phyloP scores from a whole-genome alignment of 92 coral and sea anemone genomes.

The Chrysogorgia sp. region DNA sequence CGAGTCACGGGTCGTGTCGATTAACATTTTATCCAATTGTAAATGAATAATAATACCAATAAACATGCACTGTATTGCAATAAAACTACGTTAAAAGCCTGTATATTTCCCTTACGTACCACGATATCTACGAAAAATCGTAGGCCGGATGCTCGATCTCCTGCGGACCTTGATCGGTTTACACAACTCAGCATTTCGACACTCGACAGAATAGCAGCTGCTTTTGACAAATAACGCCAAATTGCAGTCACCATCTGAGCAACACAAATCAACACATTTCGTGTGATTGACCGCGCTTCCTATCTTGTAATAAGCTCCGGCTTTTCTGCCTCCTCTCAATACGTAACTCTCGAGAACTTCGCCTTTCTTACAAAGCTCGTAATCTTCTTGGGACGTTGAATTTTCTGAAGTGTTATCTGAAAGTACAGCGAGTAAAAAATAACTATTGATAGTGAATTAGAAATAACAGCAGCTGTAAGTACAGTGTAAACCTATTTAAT shows the following conservation, averaged over 20 bases:
- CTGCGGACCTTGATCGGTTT: constrained; percentile 56
- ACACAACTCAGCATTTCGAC: constrained; percentile 72
- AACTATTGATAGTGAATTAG: neutral
- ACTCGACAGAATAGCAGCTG: constrained; percentile 79
- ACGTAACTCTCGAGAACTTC: constrained; percentile 63
- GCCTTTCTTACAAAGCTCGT: constrained; percentile 54
- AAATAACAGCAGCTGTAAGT: neutral
- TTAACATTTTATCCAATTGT: too few species aligned
- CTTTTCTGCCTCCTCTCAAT: constrained; percentile 72
- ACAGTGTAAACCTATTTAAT: neutral
- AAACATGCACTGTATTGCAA: too few species aligned
- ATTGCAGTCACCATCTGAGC: constrained; percentile 62
- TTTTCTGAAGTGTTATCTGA: constrained; percentile 21
- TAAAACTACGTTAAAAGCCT: too few species aligned
- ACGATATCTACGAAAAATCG: constrained; percentile 35
- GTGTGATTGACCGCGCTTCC: constrained; percentile 52
- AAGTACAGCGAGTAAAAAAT: constrained; percentile 1
- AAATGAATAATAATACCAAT: too few species aligned
- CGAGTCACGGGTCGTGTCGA: too few species aligned
- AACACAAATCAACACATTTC: constrained; percentile 81
- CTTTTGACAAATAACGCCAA: constrained; percentile 65
- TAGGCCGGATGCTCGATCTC: constrained; percentile 9
- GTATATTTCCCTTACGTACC: constrained; percentile 6
- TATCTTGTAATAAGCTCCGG: constrained; percentile 72
- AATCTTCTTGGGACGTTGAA: constrained; percentile 42